These are phyloP conservation scores for Ondatra zibethicus DNA, from an alignment of 2,113 vertebrate species.

Conservation along the genomic window DNA sequence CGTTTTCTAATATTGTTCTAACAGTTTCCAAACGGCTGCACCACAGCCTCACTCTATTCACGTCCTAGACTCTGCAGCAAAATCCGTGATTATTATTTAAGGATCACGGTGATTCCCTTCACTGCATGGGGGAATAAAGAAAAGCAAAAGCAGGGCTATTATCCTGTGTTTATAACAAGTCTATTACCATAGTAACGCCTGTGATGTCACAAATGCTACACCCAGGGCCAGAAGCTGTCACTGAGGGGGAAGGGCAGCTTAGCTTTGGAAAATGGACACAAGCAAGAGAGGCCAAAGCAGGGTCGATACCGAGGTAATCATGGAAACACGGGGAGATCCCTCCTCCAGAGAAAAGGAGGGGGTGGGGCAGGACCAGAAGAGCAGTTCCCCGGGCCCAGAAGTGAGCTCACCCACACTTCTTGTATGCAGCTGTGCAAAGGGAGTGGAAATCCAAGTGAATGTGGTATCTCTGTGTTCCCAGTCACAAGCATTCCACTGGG, in stretches of 20 bases:
- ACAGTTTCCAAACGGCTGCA: background rate
- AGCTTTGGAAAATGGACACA: constrained; percentile 3
- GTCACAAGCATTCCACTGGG: constrained; percentile 63
- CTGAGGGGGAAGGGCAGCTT: background rate
- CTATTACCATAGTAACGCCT: constrained; percentile 76
- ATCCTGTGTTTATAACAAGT: constrained; percentile 78
- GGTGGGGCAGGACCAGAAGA: background rate
- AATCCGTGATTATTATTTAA: constrained; percentile 69
- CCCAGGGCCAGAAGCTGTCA: constrained; percentile 58
- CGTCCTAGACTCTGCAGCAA: constrained; percentile 29
- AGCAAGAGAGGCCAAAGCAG: constrained; percentile 24
- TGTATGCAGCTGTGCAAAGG: constrained; percentile 64
- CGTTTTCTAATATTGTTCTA: constrained; percentile 21
- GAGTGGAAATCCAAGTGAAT: constrained; percentile 56
- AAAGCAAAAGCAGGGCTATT: constrained; percentile 67
- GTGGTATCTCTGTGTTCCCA: constrained; percentile 62
- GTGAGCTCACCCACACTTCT: constrained; percentile 55
- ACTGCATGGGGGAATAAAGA: background rate
- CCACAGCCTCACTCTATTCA: background rate
- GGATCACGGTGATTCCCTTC: constrained; percentile 66
- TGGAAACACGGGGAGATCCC: background rate
- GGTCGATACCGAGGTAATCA: background rate
- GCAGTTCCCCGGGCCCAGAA: constrained; percentile 30
- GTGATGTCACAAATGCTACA: constrained; percentile 72
- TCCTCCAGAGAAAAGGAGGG: background rate